phyloP scores from a whole-genome alignment of 2,113 vertebrate species.

The Ameiurus melas region DNA sequence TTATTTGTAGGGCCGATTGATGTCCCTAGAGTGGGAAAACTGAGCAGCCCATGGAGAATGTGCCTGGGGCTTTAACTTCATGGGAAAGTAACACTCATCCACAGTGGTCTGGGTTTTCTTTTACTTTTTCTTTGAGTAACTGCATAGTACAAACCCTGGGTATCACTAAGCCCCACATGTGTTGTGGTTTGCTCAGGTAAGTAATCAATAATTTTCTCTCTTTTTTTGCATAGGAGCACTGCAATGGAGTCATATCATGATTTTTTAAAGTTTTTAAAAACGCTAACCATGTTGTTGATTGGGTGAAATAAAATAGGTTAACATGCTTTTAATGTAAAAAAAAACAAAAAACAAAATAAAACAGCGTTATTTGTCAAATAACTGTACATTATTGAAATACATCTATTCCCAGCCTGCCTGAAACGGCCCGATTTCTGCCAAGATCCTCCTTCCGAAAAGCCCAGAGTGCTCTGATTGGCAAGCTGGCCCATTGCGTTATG shows the following conservation, averaged over 20 bases:
- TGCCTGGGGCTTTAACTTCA: slow-evolving; percentile 47
- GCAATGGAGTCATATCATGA: neutral
- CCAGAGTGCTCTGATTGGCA: too few species aligned
- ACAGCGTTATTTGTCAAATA: too few species aligned
- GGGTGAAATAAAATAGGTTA: too few species aligned
- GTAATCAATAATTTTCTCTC: neutral
- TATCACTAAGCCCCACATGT: neutral
- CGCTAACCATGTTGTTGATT: too few species aligned
- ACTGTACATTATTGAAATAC: too few species aligned
- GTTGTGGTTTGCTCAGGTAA: neutral
- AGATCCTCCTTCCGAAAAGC: too few species aligned
- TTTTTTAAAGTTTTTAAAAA: neutral
- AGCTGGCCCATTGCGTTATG: too few species aligned
- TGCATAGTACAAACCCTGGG: neutral
- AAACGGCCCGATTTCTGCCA: too few species aligned
- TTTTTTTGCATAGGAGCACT: neutral
- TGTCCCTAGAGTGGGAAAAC: slow-evolving; percentile 45
- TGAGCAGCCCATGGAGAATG: slow-evolving; percentile 33
- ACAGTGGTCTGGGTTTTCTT: neutral
- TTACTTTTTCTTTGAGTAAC: neutral
- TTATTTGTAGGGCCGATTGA: slow-evolving; percentile 45
- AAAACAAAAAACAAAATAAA: too few species aligned
- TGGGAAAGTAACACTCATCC: slow-evolving; percentile 57
- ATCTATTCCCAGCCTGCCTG: too few species aligned
- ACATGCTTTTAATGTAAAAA: too few species aligned